These are phyloP conservation scores for Hippasteria phrygiana DNA, from an alignment of 53 echinoderm and acorn worm species.

Conservation along the genomic window DNA sequence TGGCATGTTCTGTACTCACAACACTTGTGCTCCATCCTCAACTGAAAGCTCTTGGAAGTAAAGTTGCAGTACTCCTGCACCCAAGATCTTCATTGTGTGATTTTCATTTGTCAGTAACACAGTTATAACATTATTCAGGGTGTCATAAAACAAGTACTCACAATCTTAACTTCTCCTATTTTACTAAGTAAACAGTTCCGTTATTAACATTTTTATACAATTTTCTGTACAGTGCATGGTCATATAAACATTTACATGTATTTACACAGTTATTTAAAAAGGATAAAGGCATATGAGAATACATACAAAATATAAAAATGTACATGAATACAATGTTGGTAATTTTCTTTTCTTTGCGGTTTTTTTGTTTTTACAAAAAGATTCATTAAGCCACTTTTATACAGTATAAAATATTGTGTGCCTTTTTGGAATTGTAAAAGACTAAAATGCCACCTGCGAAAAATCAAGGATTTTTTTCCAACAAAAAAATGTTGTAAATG, in stretches of 20 bases:
- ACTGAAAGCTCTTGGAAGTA: no score
- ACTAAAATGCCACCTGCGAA: background rate
- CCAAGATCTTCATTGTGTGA: no score
- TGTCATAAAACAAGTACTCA: no score
- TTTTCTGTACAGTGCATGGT: background rate
- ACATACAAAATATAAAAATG: background rate
- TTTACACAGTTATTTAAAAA: conserved; percentile 1
- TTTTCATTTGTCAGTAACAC: no score
- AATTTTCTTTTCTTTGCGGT: conserved; percentile 1
- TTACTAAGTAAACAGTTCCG: background rate
- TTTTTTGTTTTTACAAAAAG: background rate
- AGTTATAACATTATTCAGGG: no score
- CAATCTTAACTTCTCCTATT: no score
- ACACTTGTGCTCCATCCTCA: no score
- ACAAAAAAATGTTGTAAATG: background rate
- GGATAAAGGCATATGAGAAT: conserved; percentile 17
- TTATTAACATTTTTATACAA: background rate
- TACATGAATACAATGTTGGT: conserved; percentile 29
- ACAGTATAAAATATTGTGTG: background rate
- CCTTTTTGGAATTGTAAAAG: background rate
- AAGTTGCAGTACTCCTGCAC: no score
- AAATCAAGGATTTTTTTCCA: no score
- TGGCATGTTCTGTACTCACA: no score
- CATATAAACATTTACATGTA: background rate
- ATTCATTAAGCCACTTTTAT: background rate